phyloP scores from a whole-genome alignment of 2,113 vertebrate species.

The Oreochromis niloticus region DNA sequence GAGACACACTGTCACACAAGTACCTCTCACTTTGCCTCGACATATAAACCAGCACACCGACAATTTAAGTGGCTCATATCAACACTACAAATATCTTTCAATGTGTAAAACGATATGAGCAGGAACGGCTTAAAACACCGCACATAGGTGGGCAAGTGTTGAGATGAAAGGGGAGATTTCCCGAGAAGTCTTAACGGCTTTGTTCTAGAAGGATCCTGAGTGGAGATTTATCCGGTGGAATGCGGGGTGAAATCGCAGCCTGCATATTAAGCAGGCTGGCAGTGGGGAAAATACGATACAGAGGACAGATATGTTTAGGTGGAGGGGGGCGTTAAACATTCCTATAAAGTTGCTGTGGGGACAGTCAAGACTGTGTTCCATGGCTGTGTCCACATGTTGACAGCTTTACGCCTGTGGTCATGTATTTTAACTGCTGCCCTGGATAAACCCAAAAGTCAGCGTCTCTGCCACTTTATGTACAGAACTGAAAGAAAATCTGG shows the following conservation, averaged over 20 bases:
- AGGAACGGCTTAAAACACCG: slow-evolving; percentile 20
- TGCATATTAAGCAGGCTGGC: slow-evolving; percentile 61
- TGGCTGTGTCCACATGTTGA: slow-evolving; percentile 53
- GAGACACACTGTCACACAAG: slow-evolving; percentile 16
- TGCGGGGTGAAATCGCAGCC: slow-evolving; percentile 34
- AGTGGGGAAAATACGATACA: slow-evolving; percentile 33
- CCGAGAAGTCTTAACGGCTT: slow-evolving; percentile 60
- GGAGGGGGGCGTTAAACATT: slow-evolving; percentile 36
- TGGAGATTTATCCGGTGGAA: slow-evolving; percentile 57
- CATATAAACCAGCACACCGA: slow-evolving; percentile 3
- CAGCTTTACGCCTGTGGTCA: slow-evolving; percentile 67
- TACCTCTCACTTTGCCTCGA: slow-evolving; percentile 8
- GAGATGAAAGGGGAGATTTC: slow-evolving; percentile 56
- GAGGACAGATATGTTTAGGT: slow-evolving; percentile 56
- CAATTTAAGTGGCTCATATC: slow-evolving; percentile 40
- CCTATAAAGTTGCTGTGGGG: slow-evolving; percentile 56
- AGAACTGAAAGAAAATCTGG: slow-evolving; percentile 21
- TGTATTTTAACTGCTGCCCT: slow-evolving; percentile 52
- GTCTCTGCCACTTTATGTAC: slow-evolving; percentile 6
- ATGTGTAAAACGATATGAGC: slow-evolving; percentile 33
- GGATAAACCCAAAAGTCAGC: slow-evolving; percentile 55
- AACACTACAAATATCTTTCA: slow-evolving; percentile 1
- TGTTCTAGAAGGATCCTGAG: slow-evolving; percentile 42
- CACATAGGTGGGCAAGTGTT: slow-evolving; percentile 26
- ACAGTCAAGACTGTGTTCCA: slow-evolving; percentile 57